phyloP scores from a whole-genome alignment of 1,140 invertebrate species.

The Ceratoteleas bidentatus region DNA sequence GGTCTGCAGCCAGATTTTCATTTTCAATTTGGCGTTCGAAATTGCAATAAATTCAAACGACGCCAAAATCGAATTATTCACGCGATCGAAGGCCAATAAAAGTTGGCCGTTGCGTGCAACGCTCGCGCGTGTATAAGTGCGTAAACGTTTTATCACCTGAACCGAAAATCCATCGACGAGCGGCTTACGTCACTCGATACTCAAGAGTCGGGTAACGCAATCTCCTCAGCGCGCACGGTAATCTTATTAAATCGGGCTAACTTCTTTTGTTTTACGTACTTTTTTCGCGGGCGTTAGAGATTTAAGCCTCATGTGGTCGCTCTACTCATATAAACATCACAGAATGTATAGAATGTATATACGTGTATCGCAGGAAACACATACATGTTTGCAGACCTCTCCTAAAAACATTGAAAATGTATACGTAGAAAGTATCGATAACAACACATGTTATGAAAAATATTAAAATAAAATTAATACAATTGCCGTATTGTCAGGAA shows the following conservation, averaged over 20 bases:
- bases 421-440: too few species aligned
- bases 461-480: too few species aligned
- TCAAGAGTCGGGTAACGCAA: constrained; percentile 39
- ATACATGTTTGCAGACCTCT: too few species aligned
- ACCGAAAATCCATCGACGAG: constrained; percentile 32
- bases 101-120: constrained; percentile 5
- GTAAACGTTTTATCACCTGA: constrained; percentile 39
- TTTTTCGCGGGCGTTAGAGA: constrained; percentile 67
- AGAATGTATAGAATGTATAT: too few species aligned
- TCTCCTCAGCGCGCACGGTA: constrained; percentile 63
- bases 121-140: constrained; percentile 8
- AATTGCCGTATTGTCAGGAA: too few species aligned
- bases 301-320: constrained; percentile 68
- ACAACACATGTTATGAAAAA: too few species aligned
- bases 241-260: constrained; percentile 75
- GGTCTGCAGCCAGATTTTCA: too few species aligned
- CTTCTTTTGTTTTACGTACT: constrained; percentile 74
- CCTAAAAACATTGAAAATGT: too few species aligned
- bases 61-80: background rate
- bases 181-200: constrained; percentile 51
- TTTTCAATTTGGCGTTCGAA: background rate
- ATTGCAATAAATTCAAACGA: background rate
- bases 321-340: constrained; percentile 34
- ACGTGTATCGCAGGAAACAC: too few species aligned
- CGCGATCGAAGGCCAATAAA: background rate